Evolutionary conservation across 2,888 invertebrate species (phyloP).

Genomic region (Xylocampa areola): DNA sequence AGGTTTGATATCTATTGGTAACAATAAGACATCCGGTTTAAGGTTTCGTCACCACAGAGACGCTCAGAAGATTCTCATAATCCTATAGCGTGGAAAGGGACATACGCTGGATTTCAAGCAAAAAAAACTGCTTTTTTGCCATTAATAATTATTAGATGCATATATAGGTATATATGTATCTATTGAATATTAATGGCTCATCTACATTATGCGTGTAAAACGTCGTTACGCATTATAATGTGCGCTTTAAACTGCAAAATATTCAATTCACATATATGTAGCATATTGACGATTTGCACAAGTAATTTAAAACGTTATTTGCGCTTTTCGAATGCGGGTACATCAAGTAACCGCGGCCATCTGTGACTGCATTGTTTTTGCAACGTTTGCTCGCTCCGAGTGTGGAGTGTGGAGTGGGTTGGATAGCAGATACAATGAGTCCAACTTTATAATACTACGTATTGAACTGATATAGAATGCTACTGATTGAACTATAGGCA

Average conservation of each 20-base stretch:
- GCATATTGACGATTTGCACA: constrained; percentile 1
- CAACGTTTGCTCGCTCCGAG: neutral
- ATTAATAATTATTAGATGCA: neutral
- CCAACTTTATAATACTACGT: constrained; percentile 3
- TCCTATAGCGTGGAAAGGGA: no score
- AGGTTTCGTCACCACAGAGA: no score
- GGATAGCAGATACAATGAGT: constrained; percentile 15
- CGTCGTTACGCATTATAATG: neutral
- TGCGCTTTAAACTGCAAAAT: constrained; percentile 1
- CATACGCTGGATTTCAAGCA: no score
- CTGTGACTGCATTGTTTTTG: constrained; percentile 32
- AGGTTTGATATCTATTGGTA: no score
- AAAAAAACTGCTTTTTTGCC: no score
- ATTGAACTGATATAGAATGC: neutral
- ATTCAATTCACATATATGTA: neutral
- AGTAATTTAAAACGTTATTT: constrained; percentile 22
- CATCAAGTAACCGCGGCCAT: constrained; percentile 21
- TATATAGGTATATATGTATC: neutral
- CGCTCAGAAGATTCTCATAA: no score
- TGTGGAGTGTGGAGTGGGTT: constrained; percentile 19
- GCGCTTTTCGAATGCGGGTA: constrained; percentile 18
- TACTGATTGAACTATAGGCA: neutral
- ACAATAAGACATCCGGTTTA: no score
- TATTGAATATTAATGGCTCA: neutral
- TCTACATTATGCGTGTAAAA: constrained; percentile 8